These are phyloP conservation scores for Dichetophora obliterata DNA, from an alignment of 2,888 invertebrate genomes.

Conservation along the genomic window DNA sequence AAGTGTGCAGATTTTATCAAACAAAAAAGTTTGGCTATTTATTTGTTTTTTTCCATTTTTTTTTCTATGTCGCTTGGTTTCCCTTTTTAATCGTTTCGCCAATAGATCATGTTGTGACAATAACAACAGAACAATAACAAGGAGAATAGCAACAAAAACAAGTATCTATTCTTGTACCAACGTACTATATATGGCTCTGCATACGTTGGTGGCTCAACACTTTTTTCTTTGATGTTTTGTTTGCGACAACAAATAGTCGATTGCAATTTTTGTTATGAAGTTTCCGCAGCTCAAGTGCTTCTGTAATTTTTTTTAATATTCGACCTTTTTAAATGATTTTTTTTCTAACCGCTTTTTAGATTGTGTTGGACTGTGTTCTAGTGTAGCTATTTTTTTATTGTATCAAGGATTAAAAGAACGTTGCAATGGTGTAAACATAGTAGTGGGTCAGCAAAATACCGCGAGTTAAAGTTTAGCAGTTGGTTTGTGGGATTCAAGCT, in stretches of 20 bases:
- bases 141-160: neutral
- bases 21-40: constrained; percentile 5
- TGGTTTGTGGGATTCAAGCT: too few species aligned
- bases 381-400: too few species aligned
- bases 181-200: neutral
- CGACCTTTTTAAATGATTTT: neutral
- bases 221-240: constrained; percentile 19
- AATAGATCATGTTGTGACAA: neutral
- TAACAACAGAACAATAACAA: constrained; percentile 1
- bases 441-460: too few species aligned
- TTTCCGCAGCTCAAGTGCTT: neutral
- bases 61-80: neutral
- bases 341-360: neutral
- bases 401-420: too few species aligned
- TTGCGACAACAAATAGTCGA: constrained; percentile 14
- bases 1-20: neutral
- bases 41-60: neutral
- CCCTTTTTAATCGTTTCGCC: constrained; percentile 5
- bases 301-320: neutral
- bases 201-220: constrained; percentile 9
- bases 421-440: too few species aligned
- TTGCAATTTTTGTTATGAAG: neutral
- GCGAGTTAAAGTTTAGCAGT: too few species aligned
- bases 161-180: neutral
- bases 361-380: neutral